Conservation (phyloP, 2,797 vertebrate genomes). For the Sebastes ruberrimus region DNA sequence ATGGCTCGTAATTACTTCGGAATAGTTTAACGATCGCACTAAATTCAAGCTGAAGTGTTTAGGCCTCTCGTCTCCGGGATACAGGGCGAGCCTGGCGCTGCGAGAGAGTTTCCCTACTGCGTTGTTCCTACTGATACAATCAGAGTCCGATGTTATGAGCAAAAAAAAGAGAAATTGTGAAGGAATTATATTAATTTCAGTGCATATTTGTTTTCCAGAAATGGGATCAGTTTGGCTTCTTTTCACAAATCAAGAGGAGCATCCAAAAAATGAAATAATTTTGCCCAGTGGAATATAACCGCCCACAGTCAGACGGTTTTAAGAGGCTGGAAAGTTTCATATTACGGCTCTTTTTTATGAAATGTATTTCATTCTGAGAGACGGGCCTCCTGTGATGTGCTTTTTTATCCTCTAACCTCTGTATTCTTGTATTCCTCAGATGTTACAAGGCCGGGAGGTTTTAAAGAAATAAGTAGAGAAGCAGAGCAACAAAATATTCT, state of each 20-base stretch:
- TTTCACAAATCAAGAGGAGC: conserved; percentile 43
- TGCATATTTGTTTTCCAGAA: conserved; percentile 39
- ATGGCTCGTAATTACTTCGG: conserved; percentile 76
- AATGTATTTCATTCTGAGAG: conserved; percentile 57
- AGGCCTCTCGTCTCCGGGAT: conserved; percentile 67
- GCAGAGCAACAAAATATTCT: background rate
- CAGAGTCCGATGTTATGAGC: conserved; percentile 27
- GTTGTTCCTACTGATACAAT: background rate
- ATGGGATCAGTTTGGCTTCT: conserved; percentile 49
- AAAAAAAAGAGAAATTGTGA: conserved; percentile 23
- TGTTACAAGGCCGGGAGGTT: conserved; percentile 33
- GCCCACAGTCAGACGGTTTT: conserved; percentile 65
- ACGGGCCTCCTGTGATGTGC: conserved; percentile 47
- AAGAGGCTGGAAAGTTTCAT: conserved; percentile 73
- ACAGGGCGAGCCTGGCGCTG: conserved; percentile 36
- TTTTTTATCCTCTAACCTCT: conserved; percentile 40
- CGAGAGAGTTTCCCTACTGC: conserved; percentile 21
- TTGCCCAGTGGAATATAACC: conserved; percentile 50
- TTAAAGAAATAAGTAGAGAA: conserved; percentile 14
- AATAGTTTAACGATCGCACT: conserved; percentile 69
- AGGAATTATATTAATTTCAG: conserved; percentile 41
- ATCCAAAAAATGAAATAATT: conserved; percentile 59
- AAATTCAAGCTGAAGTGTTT: conserved; percentile 76
- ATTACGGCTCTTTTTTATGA: conserved; percentile 47
- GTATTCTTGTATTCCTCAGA: conserved; percentile 19